Base-by-base conservation (phyloP, 1,140 invertebrate genomes). In the Mycetomoellerius zeteki region DNA sequence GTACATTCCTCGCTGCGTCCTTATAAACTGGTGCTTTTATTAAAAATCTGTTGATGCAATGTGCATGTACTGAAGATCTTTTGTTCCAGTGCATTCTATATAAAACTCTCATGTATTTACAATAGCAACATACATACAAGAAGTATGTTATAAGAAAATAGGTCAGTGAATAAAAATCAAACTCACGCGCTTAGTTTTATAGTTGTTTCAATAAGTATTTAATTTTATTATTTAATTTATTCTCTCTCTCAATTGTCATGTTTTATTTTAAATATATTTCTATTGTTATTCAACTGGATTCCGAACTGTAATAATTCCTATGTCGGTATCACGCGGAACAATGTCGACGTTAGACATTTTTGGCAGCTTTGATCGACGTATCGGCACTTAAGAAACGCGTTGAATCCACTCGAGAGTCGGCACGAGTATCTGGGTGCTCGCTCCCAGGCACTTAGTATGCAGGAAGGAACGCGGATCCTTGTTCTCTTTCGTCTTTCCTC, bases 401-500 rank as follows among this genome's bases (percentile, higher is more conserved):
- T 58, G 52, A 86, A 69, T 50, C 33, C 43, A 69, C 64, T 82
- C 21, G 62, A 69, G 62, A 69, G 27, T 56, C 27, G 30, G 16
- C 27, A 30, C 4, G 77, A 69, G 37, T 24, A 62, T 64, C 73
- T 33, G 14, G 33, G 4, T 52, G n/a, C 30, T 21, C 37, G 21
- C 64, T 43, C 8, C 6, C 30, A 24, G 76, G 73, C 27, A 47
- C 58, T 73, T 65, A 30, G 73, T 87, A 89, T 90, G 65, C 60
- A 85, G 75, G 69, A 75, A 75, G 52, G 50, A 50, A 50, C 65
- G 33, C 24, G 72, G 64, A 90, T 84, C 65, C 88, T 56, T 64
- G 85, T 90, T 86, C 88, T 50, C 60, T 69, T 24, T 76, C 88
- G 60, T 78, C 88, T 67, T 37, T 58, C 54, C 56, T 85, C 64